Evolutionary conservation across 2,888 invertebrate genomes (phyloP).

Genomic region (Acanthopleura granulata): DNA sequence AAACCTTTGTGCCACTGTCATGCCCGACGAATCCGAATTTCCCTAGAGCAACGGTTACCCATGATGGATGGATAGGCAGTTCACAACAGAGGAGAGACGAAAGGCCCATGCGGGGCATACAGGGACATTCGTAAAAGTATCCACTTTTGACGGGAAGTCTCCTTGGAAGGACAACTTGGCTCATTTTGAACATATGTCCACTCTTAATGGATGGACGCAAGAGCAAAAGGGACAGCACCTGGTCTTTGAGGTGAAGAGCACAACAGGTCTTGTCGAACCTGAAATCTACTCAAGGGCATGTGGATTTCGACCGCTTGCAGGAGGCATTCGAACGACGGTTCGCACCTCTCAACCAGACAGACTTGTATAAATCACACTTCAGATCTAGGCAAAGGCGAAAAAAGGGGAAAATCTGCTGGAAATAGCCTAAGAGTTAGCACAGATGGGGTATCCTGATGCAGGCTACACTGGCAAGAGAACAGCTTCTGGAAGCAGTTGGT

Average conservation of each 20-base stretch:
- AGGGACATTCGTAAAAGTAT: slow-evolving; percentile 23
- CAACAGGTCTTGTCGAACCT: slow-evolving; percentile 14
- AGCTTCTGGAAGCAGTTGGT: slow-evolving; percentile 25
- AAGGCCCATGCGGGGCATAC: no score
- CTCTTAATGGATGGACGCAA: slow-evolving; percentile 21
- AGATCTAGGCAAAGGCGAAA: slow-evolving; percentile 17
- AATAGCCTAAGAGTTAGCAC: background rate
- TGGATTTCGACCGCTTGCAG: background rate
- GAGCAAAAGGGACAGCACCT: slow-evolving; percentile 23
- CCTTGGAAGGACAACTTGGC: slow-evolving; percentile 27
- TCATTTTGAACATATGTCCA: slow-evolving; percentile 25
- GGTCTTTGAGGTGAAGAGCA: slow-evolving; percentile 23
- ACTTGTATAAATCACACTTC: slow-evolving; percentile 25
- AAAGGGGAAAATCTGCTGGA: slow-evolving; percentile 4
- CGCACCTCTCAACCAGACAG: slow-evolving; percentile 22
- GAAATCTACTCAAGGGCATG: background rate
- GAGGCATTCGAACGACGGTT: slow-evolving; percentile 22
- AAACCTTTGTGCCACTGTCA: no score
- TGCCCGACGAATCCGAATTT: no score
- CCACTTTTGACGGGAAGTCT: slow-evolving; percentile 24
- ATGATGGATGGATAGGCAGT: no score
- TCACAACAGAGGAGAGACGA: no score
- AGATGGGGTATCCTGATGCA: background rate
- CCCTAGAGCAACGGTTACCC: no score
- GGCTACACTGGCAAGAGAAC: slow-evolving; percentile 4